Conservation (phyloP, 2,888 invertebrate species). For the Xanthostigma xanthostigma region DNA sequence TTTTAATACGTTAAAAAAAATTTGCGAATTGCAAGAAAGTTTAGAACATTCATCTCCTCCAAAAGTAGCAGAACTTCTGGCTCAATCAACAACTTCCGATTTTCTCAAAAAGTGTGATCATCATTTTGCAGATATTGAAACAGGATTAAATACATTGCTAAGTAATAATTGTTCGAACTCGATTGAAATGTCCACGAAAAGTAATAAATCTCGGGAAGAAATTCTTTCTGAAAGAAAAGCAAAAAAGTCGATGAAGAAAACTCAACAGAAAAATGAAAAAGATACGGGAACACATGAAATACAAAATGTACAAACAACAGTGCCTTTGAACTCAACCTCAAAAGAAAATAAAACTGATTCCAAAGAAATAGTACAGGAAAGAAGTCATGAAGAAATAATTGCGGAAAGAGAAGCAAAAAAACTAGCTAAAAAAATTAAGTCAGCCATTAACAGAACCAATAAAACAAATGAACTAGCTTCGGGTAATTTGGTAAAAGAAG, state of each 20-base stretch:
- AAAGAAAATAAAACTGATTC: neutral
- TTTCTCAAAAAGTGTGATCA: neutral
- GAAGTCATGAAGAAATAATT: slow-evolving; percentile 3
- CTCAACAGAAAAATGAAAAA: neutral
- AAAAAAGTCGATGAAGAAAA: too few relatives aligned
- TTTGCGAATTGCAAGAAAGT: neutral
- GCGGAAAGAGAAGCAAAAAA: slow-evolving; percentile 32
- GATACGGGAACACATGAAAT: neutral
- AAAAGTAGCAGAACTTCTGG: neutral
- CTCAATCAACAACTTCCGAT: neutral
- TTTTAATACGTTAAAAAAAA: neutral
- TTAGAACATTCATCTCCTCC: neutral
- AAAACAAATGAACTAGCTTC: slow-evolving; percentile 28
- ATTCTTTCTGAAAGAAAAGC: too few relatives aligned
- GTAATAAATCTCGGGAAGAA: neutral
- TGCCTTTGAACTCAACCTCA: neutral
- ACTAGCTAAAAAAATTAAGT: slow-evolving; percentile 34
- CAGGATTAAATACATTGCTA: neutral
- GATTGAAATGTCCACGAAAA: neutral
- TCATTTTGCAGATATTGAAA: neutral
- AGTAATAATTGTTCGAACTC: too few relatives aligned
- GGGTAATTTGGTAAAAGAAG: slow-evolving; percentile 1
- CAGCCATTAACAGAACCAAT: slow-evolving; percentile 26
- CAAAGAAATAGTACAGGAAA: neutral
- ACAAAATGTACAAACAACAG: neutral